Evolutionary conservation across 2,113 vertebrate species (phyloP), one percentile per base, ranked within the genome.

Genomic region (Phaetusa simplex): DNA sequence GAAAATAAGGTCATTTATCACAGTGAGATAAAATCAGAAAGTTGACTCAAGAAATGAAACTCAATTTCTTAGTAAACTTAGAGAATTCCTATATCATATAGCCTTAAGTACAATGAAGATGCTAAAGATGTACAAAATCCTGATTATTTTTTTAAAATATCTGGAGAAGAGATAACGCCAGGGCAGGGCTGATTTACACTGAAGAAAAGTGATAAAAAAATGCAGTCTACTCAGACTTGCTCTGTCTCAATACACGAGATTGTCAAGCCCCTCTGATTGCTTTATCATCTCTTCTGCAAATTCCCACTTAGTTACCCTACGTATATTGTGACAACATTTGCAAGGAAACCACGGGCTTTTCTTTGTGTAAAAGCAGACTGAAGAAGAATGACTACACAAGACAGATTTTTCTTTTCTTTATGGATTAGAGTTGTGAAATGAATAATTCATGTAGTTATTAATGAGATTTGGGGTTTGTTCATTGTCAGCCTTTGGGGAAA

Each of bases 1-100:
- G 24, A 97, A 86, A 93, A 93, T 64, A 8, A 69, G 73, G n/a
- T 74, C 56, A 82, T 94, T 77, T 53, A 88, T 55, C 66, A 95
- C 27, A 82, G 30, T 29, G 12, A 74, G 55, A 93, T 78, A 83
- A 94, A 85, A 86, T 47, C 40, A 91, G 19, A 69, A 93, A 87
- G 11, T 43, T 79, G 8, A 82, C 17, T 69, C 52, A 83, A 71
- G 26, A 92, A 82, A 82, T 38, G 9, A 73, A 91, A 80, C 23
- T 58, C 30, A 40, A 5, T 84, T 87, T 74, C 52, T 50, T 30
- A 77, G 45, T 21, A 92, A 90, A 70, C 15, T 22, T 50, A 49
- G 0, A 40, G 26, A 49, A 58, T 78, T 62, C 38, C 34, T 70
- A 20, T 3, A 29, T 52, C 19, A 49, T 18, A 66, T 19, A 23